Evolutionary conservation across 30 jellyfish, hydroid and myxozoan genomes (phyloP).

Genomic region (Morbakka virulenta): DNA sequence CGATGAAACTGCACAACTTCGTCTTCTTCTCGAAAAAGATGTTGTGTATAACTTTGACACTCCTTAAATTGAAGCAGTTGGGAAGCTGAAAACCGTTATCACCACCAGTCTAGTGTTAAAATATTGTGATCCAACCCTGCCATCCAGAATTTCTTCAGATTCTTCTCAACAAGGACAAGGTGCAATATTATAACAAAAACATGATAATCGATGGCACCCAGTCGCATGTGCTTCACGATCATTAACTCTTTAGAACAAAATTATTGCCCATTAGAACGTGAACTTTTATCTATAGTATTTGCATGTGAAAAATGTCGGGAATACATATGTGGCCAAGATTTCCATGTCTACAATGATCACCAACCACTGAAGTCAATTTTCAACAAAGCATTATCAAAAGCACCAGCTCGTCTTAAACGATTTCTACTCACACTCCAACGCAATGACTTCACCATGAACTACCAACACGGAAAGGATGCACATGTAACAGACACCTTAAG

Average conservation of each 20-base stretch:
- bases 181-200: slow-evolving; percentile 49
- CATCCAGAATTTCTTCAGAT: slow-evolving; percentile 11
- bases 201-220: slow-evolving; percentile 48
- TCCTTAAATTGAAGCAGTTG: slow-evolving; percentile 44
- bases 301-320: no score
- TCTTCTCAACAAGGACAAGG: slow-evolving; percentile 59
- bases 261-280: slow-evolving; percentile 51
- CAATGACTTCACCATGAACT: slow-evolving; percentile 6
- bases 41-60: slow-evolving; percentile 20
- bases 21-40: no score
- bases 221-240: slow-evolving; percentile 74
- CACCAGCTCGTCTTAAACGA: slow-evolving; percentile 37
- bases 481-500: slow-evolving; percentile 46
- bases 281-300: no score
- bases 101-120: slow-evolving; percentile 30
- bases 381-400: slow-evolving; percentile 2
- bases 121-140: slow-evolving; percentile 45
- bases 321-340: no score
- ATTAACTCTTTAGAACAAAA: slow-evolving; percentile 51
- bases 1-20: no score
- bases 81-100: slow-evolving; percentile 49
- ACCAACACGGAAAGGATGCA: not conserved
- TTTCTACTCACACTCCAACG: slow-evolving; percentile 28
- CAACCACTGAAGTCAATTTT: not conserved
- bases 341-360: no score